phyloP scores from a whole-genome alignment of 2,888 invertebrate genomes.

The Leptopilina syphax region DNA sequence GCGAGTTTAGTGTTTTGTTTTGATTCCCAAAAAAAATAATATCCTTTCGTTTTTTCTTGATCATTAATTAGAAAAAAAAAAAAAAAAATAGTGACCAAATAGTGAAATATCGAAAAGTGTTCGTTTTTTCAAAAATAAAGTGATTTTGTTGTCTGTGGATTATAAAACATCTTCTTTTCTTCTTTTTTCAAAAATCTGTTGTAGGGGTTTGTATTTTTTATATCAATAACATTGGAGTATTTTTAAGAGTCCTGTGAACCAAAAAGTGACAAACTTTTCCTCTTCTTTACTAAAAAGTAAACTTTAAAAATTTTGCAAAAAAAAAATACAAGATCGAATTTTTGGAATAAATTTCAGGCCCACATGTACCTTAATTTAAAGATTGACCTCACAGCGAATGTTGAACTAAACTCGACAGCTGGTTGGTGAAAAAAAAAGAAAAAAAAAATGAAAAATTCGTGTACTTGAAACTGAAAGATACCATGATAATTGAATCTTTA shows the following conservation, averaged over 20 bases:
- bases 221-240: not conserved
- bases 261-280: slow-evolving; percentile 23
- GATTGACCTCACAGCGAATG: no score
- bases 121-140: not conserved
- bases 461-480: not conserved
- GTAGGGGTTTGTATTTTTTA: not conserved
- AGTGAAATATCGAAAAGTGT: not conserved
- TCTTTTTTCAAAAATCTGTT: not conserved
- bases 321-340: no score
- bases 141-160: slow-evolving; percentile 27
- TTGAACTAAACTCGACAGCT: not conserved
- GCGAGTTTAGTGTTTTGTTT: slow-evolving; percentile 25
- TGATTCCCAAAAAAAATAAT: not conserved
- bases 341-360: no score
- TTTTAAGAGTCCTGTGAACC: slow-evolving; percentile 25
- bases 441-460: not conserved
- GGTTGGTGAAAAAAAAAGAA: not conserved
- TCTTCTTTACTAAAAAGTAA: no score
- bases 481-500: slow-evolving; percentile 20
- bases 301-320: no score
- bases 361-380: no score
- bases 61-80: not conserved
- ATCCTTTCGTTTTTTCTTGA: not conserved
- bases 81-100: not conserved
- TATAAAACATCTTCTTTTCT: not conserved